A percentile compares a stretch with the other conserved stretches of the same genome.
phyloP scores from a whole-genome alignment of 2,113 vertebrate species.

The Hoplias malabaricus region DNA sequence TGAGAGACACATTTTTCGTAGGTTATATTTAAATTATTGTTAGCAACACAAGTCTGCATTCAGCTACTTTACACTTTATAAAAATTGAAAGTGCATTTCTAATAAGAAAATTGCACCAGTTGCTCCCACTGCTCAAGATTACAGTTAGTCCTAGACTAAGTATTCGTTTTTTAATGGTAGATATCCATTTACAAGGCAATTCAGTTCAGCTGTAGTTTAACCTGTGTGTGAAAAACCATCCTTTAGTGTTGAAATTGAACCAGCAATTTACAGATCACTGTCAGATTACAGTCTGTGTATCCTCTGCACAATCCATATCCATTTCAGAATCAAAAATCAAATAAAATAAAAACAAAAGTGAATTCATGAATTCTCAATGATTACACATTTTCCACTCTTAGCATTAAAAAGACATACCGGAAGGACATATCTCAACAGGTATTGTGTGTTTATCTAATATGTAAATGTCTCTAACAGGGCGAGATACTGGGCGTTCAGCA shows the following conservation, averaged over 20 bases:
- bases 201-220: not conserved
- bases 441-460: no score
- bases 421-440: no score
- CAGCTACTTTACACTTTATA: not conserved
- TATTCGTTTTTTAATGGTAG: not conserved
- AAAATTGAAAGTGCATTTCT: slow-evolving; percentile 17
- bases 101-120: not conserved
- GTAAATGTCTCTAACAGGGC: no score
- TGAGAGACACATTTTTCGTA: not conserved
- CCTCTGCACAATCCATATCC: no score
- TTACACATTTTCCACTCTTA: no score
- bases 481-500: no score
- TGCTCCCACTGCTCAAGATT: not conserved
- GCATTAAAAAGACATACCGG: no score
- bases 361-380: no score
- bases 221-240: not conserved
- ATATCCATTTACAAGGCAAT: not conserved
- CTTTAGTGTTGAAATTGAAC: not conserved
- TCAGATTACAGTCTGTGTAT: not conserved
- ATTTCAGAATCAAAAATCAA: no score
- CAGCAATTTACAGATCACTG: not conserved
- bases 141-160: not conserved
- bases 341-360: no score
- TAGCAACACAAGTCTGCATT: not conserved
- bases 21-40: not conserved